Evolutionary conservation across 1,140 invertebrate genomes (phyloP).

Genomic region (Thereuonema tuberculata): DNA sequence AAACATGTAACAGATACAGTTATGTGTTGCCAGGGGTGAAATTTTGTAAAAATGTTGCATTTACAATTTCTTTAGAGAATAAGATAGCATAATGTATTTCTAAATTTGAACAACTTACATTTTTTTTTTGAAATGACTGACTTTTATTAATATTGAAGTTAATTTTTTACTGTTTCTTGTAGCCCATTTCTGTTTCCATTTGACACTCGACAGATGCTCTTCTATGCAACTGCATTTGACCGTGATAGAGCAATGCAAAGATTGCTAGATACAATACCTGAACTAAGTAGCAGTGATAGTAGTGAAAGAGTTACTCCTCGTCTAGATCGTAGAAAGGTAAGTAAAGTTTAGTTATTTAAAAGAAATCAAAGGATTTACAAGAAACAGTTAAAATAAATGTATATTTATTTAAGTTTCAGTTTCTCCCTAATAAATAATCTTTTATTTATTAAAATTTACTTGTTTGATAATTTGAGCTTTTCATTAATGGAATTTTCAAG

Average conservation of each 20-base stretch:
- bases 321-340: conserved; percentile 58
- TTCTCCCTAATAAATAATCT: too few relatives aligned
- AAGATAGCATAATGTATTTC: too few relatives aligned
- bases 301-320: conserved; percentile 82
- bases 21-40: too few relatives aligned
- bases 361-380: neutral
- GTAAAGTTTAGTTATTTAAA: neutral
- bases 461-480: too few relatives aligned
- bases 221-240: conserved; percentile 94
- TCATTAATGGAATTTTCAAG: too few relatives aligned
- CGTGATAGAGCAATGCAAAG: conserved; percentile 84
- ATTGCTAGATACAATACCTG: conserved; percentile 73
- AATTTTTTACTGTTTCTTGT: conserved; percentile 15
- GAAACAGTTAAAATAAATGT: neutral
- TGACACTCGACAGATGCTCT: conserved; percentile 84
- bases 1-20: too few relatives aligned
- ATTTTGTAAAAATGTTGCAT: too few relatives aligned
- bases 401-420: neutral
- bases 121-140: too few relatives aligned
- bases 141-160: too few relatives aligned
- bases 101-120: too few relatives aligned
- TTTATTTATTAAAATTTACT: too few relatives aligned
- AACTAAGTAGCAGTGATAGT: conserved; percentile 50
- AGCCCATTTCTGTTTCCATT: conserved; percentile 91
- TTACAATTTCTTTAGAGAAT: too few relatives aligned